Evolutionary conservation across 2,888 invertebrate species (phyloP).

Genomic region (Drosophila meridiana): DNA sequence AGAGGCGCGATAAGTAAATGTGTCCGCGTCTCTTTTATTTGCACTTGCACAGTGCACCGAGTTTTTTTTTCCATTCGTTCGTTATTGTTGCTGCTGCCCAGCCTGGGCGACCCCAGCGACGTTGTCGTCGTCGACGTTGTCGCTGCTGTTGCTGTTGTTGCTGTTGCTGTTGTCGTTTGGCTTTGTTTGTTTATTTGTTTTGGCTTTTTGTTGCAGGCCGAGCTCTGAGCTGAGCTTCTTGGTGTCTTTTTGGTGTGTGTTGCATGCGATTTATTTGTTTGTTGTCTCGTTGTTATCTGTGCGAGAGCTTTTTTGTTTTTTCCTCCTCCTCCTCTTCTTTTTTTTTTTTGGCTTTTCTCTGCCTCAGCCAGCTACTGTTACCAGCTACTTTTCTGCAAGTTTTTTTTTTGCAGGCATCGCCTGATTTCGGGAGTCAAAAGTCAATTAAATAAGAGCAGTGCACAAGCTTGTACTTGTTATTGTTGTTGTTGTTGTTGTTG

Average conservation of each 20-base stretch:
- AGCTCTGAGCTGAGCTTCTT: slow-evolving; percentile 40
- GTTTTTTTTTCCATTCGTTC: slow-evolving; percentile 12
- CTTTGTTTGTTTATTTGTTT: slow-evolving; percentile 69
- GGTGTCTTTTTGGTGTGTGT: slow-evolving; percentile 55
- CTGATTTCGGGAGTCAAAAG: slow-evolving; percentile 82
- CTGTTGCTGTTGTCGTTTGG: slow-evolving; percentile 49
- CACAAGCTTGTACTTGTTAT: slow-evolving; percentile 72
- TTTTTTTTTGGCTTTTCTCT: slow-evolving; percentile 21
- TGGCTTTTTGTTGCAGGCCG: slow-evolving; percentile 27
- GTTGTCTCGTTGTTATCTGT: slow-evolving; percentile 80
- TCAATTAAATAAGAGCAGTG: slow-evolving; percentile 84
- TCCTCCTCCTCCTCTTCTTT: neutral
- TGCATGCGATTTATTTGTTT: slow-evolving; percentile 78
- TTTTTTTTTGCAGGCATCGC: slow-evolving; percentile 50
- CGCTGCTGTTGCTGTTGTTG: slow-evolving; percentile 13
- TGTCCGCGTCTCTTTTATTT: slow-evolving; percentile 80
- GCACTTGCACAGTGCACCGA: slow-evolving; percentile 70
- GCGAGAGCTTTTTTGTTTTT: slow-evolving; percentile 58
- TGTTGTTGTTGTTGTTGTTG: slow-evolving; percentile 40
- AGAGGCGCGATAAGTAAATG: slow-evolving; percentile 82
- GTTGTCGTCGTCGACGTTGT: slow-evolving; percentile 29
- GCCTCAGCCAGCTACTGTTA: slow-evolving; percentile 23
- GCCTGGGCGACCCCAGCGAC: slow-evolving; percentile 58
- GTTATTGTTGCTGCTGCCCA: slow-evolving; percentile 50
- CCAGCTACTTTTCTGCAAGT: slow-evolving; percentile 44